Evolutionary conservation across 2,797 vertebrate species (phyloP), one percentile per base, ranked within the genome.

Genomic region (Eidolon dupreanum): DNA sequence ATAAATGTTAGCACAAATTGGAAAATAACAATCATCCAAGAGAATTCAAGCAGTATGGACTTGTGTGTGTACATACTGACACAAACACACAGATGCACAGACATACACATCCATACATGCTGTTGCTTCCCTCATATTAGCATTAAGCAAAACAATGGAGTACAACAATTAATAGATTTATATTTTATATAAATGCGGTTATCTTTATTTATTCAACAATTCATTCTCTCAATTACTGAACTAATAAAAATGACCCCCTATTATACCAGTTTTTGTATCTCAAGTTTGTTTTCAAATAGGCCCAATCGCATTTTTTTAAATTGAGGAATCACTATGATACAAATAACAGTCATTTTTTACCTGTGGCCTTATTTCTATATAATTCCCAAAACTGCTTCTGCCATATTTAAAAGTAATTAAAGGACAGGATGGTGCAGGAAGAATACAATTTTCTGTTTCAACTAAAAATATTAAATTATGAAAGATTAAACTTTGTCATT

Each of bases 251-350:
- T 10, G 4, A 57, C 83, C 28, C 17, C 31, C 26, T 57, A 2
- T 36, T 51, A 57, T 65, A 17, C 7, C 17, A 79, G 11, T 36
- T 66, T 61, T n/a, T 57, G 15, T n/a, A 20, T 74, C 33, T 84
- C 46, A 83, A 66, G 41, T 96, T 66, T 85, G 28, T 12, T 77
- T 96, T 85, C 57, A 85, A 73, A 88, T 28, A 73, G 70, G 41
- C 9, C 16, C 66, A 77, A 77, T 46, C 8, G 9, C 8, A 78
- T n/a, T 90, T 7, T 65, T 91, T 55, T 55, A n/a, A 36, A 66
- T 1, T 77, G 49, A 57, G 51, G 2, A 33, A 88, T 87, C 53
- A 92, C 28, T 13, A 17, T 36, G 41, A 11, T 68, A 59, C 15
- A 93, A 81, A 93, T 31, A 61, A 75, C 65, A 82, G 9, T 38